These are phyloP conservation scores for Paramisgurnus dabryanus DNA, from an alignment of 2,113 vertebrate genomes.

Conservation along the genomic window DNA sequence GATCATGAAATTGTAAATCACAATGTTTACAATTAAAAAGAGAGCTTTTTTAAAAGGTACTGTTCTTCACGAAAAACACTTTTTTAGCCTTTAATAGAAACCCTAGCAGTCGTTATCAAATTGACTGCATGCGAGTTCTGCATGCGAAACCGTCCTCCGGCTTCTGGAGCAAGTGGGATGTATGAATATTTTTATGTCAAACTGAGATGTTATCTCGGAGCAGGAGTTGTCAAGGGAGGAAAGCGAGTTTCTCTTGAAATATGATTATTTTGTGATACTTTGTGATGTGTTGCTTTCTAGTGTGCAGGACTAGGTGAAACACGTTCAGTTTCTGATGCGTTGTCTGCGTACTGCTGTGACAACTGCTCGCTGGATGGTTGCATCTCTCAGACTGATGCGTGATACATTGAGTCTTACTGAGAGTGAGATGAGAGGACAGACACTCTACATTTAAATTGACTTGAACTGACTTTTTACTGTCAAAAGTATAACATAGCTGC, in stretches of 20 bases:
- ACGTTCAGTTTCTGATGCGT: conserved; percentile 35
- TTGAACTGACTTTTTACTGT: background rate
- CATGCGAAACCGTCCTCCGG: background rate
- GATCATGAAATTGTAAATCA: background rate
- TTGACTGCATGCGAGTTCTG: background rate
- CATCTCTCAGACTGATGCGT: conserved; percentile 56
- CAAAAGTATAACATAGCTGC: conserved; percentile 5
- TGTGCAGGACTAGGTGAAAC: conserved; percentile 19
- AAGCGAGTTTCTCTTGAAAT: conserved; percentile 21
- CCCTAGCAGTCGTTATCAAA: background rate
- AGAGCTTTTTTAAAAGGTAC: background rate
- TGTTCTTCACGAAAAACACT: background rate
- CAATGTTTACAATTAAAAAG: background rate
- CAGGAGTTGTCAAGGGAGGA: conserved; percentile 3
- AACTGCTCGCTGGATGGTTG: conserved; percentile 45
- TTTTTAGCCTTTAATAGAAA: background rate
- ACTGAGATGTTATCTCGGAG: conserved; percentile 26
- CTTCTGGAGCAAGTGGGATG: background rate
- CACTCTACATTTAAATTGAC: conserved; percentile 5
- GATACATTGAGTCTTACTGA: conserved; percentile 4
- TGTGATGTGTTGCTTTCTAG: background rate
- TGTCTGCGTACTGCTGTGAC: conserved; percentile 53
- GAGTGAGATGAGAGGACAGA: conserved; percentile 12
- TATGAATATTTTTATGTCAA: conserved; percentile 35
- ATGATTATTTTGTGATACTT: conserved; percentile 16